Conservation (phyloP, 1,140 invertebrate species). For the Bradysia coprophila region DNA sequence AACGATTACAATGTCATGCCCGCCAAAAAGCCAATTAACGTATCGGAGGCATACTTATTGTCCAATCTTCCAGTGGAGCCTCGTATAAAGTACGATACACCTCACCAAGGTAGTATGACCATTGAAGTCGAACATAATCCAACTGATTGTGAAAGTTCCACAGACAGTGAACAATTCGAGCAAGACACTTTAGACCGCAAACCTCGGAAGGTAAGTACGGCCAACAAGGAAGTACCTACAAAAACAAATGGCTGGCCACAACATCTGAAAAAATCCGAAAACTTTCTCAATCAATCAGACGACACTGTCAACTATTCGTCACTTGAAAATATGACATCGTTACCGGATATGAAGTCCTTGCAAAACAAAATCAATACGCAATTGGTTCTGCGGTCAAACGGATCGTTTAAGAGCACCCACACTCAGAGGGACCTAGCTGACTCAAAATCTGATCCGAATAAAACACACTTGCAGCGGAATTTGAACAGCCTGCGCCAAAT, state of each 20-base stretch:
- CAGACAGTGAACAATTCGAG: constrained; percentile 46
- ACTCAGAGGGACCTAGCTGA: not conserved
- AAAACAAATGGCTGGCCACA: constrained; percentile 19
- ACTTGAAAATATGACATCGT: constrained; percentile 1
- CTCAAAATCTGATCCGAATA: not conserved
- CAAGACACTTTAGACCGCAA: constrained; percentile 71
- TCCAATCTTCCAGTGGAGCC: constrained; percentile 7
- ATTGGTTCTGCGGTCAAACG: constrained; percentile 13
- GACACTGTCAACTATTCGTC: constrained; percentile 29
- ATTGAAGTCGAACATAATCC: constrained; percentile 48
- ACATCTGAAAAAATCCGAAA: constrained; percentile 21
- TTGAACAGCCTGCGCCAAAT: constrained; percentile 52
- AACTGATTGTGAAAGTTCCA: constrained; percentile 17
- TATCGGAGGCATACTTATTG: not conserved
- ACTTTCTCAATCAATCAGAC: constrained; percentile 33
- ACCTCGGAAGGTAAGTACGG: constrained; percentile 37
- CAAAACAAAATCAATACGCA: constrained; percentile 7
- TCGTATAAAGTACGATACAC: constrained; percentile 22
- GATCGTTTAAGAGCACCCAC: constrained; percentile 14
- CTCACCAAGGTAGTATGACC: constrained; percentile 26
- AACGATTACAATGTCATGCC: not conserved
- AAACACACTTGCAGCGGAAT: constrained; percentile 12
- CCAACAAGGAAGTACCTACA: not conserved
- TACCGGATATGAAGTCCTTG: constrained; percentile 13
- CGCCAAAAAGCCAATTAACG: not conserved